A percentile compares a stretch with the other conserved stretches of the same genome.
phyloP scores from a whole-genome alignment of 1,140 invertebrate species.

The Temnothorax longispinosus region DNA sequence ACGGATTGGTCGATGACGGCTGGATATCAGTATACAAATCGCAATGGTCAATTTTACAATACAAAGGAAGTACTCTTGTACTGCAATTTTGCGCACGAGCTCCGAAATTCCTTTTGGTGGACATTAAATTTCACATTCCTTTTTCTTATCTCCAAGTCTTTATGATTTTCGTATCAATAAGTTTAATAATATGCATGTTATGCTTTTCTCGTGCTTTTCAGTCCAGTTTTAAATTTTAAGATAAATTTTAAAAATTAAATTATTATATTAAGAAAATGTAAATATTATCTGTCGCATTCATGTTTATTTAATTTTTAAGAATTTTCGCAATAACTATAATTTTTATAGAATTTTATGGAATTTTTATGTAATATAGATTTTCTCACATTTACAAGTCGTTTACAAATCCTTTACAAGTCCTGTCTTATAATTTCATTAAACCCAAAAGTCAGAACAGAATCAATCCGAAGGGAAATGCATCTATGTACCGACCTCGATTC shows the following conservation, averaged over 20 bases:
- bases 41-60: constrained; percentile 19
- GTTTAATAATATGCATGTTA: neutral
- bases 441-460: neutral
- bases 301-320: neutral
- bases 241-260: neutral
- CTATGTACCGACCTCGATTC: constrained; percentile 3
- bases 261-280: neutral
- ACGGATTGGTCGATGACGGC: neutral
- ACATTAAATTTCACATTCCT: constrained; percentile 1
- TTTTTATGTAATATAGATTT: too few relatives aligned
- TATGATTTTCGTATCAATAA: neutral
- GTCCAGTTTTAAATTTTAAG: constrained; percentile 8
- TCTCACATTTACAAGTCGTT: neutral
- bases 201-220: neutral
- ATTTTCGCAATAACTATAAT: neutral
- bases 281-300: neutral
- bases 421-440: neutral
- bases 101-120: neutral
- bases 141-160: neutral
- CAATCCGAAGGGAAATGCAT: neutral
- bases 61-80: constrained; percentile 29
- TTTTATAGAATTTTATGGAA: neutral
- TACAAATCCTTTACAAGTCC: neutral
- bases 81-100: constrained; percentile 7
- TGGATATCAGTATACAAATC: constrained; percentile 32